Evolutionary conservation across 2,888 invertebrate genomes (phyloP).

Genomic region (Drosophila mayaguana): DNA sequence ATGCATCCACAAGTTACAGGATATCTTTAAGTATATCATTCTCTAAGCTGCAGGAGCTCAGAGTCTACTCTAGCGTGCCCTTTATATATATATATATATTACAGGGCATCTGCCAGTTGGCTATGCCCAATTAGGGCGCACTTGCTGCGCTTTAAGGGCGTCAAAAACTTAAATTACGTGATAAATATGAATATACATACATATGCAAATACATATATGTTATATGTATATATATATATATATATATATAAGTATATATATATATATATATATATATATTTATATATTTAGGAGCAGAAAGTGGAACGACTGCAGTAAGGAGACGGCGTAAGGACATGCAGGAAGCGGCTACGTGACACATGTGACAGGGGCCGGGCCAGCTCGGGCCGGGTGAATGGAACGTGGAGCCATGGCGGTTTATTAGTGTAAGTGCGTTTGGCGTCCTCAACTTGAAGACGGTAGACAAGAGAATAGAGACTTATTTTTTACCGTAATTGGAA

Average conservation of each 20-base stretch:
- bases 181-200: conserved; percentile 68
- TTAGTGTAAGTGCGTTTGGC: conserved; percentile 70
- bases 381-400: conserved; percentile 10
- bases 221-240: not conserved
- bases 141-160: conserved; percentile 5
- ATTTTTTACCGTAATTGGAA: conserved; percentile 63
- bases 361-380: conserved; percentile 19
- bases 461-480: conserved; percentile 27
- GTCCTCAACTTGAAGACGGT: conserved; percentile 28
- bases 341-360: conserved; percentile 41
- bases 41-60: no score
- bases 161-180: conserved; percentile 69
- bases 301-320: conserved; percentile 14
- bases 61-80: no score
- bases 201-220: not conserved
- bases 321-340: conserved; percentile 18
- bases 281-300: conserved; percentile 11
- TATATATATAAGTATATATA: not conserved
- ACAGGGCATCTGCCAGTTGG: not conserved
- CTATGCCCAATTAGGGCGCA: not conserved
- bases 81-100: no score
- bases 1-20: not conserved
- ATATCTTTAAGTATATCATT: not conserved
- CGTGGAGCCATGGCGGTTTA: conserved; percentile 51
- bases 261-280: conserved; percentile 1